These are phyloP conservation scores for Microdon myrmicae DNA, from an alignment of 2,888 invertebrate species.

Conservation along the genomic window DNA sequence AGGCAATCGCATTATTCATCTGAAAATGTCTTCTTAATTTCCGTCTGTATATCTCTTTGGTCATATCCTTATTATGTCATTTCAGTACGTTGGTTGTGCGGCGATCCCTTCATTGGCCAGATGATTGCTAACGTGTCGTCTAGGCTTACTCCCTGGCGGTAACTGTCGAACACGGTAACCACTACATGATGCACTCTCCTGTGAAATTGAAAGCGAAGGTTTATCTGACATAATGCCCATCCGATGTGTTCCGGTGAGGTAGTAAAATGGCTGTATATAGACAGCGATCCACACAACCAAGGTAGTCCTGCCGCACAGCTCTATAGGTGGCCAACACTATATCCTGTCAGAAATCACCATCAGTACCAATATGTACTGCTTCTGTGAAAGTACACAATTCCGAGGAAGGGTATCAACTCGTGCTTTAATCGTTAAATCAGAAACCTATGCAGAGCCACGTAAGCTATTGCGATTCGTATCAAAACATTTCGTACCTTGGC, in stretches of 20 bases:
- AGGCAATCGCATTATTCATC: constrained; percentile 25
- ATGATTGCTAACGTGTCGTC: constrained; percentile 2
- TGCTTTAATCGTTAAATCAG: constrained; percentile 30
- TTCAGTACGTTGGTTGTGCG: constrained; percentile 30
- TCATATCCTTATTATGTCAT: constrained; percentile 21
- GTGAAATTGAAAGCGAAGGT: constrained; percentile 19
- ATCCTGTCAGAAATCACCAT: constrained; percentile 42
- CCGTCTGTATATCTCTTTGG: constrained; percentile 1
- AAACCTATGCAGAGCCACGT: constrained; percentile 41
- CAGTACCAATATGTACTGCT: constrained; percentile 9
- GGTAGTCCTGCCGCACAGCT: constrained; percentile 25
- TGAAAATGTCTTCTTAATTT: constrained; percentile 39
- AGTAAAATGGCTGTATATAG: constrained; percentile 6
- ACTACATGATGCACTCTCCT: constrained; percentile 23
- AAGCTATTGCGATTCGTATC: constrained; percentile 43
- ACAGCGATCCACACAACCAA: constrained; percentile 29
- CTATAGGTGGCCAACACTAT: constrained; percentile 34
- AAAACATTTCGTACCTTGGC: constrained; percentile 27
- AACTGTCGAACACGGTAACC: constrained; percentile 23
- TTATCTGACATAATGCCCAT: constrained; percentile 14
- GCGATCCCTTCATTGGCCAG: constrained; percentile 32
- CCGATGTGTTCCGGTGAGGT: constrained; percentile 5
- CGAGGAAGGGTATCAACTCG: not conserved
- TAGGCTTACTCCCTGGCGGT: constrained; percentile 26
- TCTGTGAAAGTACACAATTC: not conserved